Percentiles rank a stretch among this genome's conserved stretches.
phyloP scores from a whole-genome alignment of 2,113 vertebrate species.

The Arvicanthis niloticus region DNA sequence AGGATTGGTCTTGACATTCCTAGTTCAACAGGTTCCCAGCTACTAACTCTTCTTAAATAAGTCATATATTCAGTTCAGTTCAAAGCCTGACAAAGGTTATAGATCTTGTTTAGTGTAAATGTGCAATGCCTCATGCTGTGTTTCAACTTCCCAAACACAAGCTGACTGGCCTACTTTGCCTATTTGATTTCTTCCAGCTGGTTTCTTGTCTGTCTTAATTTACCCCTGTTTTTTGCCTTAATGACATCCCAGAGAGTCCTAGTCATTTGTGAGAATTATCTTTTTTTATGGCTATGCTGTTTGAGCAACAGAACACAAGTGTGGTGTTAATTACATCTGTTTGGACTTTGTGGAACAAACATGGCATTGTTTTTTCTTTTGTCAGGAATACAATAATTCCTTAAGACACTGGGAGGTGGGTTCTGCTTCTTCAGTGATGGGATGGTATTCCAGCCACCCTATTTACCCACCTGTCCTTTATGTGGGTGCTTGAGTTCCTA shows the following conservation, averaged over 20 bases:
- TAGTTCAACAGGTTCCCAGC: constrained; percentile 33
- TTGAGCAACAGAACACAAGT: constrained; percentile 30
- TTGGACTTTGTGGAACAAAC: constrained; percentile 26
- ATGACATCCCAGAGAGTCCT: neutral
- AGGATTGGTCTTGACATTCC: constrained; percentile 60
- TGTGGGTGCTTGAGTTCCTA: neutral
- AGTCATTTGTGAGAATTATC: constrained; percentile 2
- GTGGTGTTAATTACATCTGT: constrained; percentile 56
- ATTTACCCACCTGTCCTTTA: neutral
- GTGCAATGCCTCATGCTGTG: constrained; percentile 21
- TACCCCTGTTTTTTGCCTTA: neutral
- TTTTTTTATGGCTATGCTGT: constrained; percentile 4
- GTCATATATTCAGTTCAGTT: constrained; percentile 56
- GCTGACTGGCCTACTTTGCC: constrained; percentile 52
- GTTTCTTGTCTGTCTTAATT: constrained; percentile 66
- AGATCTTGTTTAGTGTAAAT: constrained; percentile 60
- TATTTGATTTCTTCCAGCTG: constrained; percentile 79
- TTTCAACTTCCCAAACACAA: constrained; percentile 68
- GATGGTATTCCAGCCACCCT: neutral
- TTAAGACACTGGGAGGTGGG: neutral
- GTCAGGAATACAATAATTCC: neutral
- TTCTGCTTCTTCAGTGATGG: neutral
- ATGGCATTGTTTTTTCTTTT: neutral
- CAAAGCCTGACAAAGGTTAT: constrained; percentile 58
- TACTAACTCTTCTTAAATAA: constrained; percentile 64